A percentile compares a stretch with the other conserved stretches of the same genome.
Conservation (phyloP, 1,140 invertebrate genomes). For the Drosophila azteca region DNA sequence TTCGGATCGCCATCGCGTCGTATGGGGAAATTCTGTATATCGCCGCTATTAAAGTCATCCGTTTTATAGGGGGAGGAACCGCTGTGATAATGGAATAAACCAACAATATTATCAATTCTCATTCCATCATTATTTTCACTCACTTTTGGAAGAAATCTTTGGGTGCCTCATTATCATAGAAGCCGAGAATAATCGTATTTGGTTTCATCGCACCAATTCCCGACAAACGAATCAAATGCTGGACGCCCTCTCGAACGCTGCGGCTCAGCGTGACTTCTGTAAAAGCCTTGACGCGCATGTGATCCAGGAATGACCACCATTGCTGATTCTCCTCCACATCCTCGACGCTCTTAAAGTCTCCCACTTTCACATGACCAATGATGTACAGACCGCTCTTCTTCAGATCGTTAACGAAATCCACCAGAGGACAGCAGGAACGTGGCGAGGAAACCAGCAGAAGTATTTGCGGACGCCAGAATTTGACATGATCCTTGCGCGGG, state of each 20-base stretch:
- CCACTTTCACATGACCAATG: conserved; percentile 94
- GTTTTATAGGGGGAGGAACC: conserved; percentile 84
- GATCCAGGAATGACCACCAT: conserved; percentile 95
- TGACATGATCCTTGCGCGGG: conserved; percentile 98
- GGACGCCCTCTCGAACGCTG: conserved; percentile 93
- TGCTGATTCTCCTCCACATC: conserved; percentile 92
- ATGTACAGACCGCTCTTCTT: conserved; percentile 99
- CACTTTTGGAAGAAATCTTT: conserved; percentile 90
- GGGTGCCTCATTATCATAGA: conserved; percentile 91
- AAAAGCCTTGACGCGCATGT: conserved; percentile 97
- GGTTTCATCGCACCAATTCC: conserved; percentile 99
- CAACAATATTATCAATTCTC: neutral
- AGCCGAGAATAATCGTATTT: conserved; percentile 96
- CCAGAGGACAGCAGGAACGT: conserved; percentile 93
- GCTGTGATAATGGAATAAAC: conserved; percentile 45
- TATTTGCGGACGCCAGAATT: conserved; percentile 99
- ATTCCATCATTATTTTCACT: neutral
- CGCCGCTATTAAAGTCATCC: conserved; percentile 83
- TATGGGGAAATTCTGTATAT: conserved; percentile 83
- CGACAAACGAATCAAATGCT: conserved; percentile 95
- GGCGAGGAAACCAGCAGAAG: conserved; percentile 96
- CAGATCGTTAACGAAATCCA: conserved; percentile 98
- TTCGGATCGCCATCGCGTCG: conserved; percentile 72
- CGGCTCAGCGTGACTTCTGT: conserved; percentile 96
- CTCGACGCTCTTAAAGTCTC: conserved; percentile 85